Percentiles rank a stretch among this genome's conserved stretches.
Evolutionary conservation across 2,888 invertebrate genomes (phyloP).

Genomic region (Macrosoma leucophasiata): DNA sequence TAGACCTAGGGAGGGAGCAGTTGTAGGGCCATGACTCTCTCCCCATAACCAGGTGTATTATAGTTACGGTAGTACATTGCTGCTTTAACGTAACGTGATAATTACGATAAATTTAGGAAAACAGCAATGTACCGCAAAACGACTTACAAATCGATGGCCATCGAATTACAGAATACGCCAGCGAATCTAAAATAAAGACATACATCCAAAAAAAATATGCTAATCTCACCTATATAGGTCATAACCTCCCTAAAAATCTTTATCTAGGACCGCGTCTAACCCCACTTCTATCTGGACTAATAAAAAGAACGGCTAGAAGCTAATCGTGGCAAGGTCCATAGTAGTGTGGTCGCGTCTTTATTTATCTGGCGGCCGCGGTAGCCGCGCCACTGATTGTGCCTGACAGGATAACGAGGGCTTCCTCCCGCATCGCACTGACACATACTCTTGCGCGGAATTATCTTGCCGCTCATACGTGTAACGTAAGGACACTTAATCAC

Average conservation of each 20-base stretch:
- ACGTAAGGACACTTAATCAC: slow-evolving; percentile 50
- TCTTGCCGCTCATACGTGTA: slow-evolving; percentile 37
- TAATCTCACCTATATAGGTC: no score
- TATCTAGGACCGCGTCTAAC: neutral
- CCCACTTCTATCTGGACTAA: neutral
- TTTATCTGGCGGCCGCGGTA: slow-evolving; percentile 29
- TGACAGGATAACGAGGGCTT: slow-evolving; percentile 72
- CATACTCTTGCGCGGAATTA: slow-evolving; percentile 55
- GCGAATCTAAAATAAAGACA: no score
- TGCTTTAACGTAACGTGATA: no score
- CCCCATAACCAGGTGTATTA: no score
- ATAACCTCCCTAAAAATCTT: neutral
- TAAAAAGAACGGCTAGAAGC: no score
- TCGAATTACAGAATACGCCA: no score
- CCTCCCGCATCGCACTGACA: slow-evolving; percentile 64
- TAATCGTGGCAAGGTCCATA: slow-evolving; percentile 20
- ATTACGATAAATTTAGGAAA: no score
- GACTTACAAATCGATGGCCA: no score
- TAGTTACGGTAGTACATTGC: no score
- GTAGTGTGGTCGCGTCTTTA: slow-evolving; percentile 40
- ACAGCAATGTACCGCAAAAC: no score
- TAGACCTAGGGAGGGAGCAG: no score
- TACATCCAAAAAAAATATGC: neutral
- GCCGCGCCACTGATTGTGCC: slow-evolving; percentile 57
- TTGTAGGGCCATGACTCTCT: no score